A percentile compares a stretch with the other conserved stretches of the same genome.
These are phyloP conservation scores for Dione juno DNA, from an alignment of 2,888 invertebrate genomes.

Conservation along the genomic window DNA sequence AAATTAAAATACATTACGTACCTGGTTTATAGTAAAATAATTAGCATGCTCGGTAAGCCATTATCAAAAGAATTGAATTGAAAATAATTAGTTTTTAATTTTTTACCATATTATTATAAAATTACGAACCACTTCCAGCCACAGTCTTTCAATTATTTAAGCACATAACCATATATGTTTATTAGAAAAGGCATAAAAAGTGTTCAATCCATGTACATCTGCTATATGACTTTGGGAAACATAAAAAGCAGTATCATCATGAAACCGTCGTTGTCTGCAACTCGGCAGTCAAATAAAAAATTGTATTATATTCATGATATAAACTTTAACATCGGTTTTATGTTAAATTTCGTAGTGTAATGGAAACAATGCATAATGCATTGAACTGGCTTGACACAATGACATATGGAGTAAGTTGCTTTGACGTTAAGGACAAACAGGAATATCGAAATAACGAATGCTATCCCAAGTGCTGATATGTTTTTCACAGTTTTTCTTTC, in stretches of 20 bases:
- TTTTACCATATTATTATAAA: background rate
- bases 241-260: slow-evolving; percentile 61
- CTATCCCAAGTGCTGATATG: slow-evolving; percentile 56
- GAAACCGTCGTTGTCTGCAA: slow-evolving; percentile 53
- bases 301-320: slow-evolving; percentile 77
- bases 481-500: slow-evolving; percentile 70
- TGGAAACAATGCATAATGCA: slow-evolving; percentile 82
- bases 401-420: slow-evolving; percentile 76
- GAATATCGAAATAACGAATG: slow-evolving; percentile 69
- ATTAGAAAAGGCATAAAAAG: slow-evolving; percentile 31
- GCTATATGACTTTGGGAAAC: slow-evolving; percentile 39
- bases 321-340: slow-evolving; percentile 80
- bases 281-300: slow-evolving; percentile 68
- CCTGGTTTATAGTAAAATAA: too few species aligned
- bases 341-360: slow-evolving; percentile 82
- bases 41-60: too few species aligned
- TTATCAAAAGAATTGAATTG: background rate
- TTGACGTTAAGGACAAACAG: slow-evolving; percentile 70
- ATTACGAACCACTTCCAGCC: background rate
- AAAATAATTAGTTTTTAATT: background rate
- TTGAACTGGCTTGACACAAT: slow-evolving; percentile 73
- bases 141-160: background rate
- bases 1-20: too few species aligned
- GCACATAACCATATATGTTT: background rate
- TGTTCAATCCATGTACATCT: slow-evolving; percentile 38